These are phyloP conservation scores for Sander vitreus DNA, from an alignment of 2,113 vertebrate species.

Conservation along the genomic window DNA sequence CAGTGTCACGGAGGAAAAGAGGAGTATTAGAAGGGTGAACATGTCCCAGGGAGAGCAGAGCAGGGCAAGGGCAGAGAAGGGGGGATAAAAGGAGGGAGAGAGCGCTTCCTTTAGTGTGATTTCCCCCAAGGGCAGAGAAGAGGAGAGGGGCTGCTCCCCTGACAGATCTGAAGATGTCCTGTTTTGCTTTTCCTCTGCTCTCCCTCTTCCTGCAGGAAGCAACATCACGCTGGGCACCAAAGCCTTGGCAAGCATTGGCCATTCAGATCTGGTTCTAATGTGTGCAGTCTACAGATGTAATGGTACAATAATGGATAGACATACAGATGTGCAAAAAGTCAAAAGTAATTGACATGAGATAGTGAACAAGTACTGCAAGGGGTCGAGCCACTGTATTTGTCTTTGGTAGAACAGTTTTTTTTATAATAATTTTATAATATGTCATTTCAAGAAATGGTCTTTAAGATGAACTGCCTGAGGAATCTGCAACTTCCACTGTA, in stretches of 20 bases:
- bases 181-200: conserved; percentile 85
- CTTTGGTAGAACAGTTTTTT: neutral
- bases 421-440: neutral
- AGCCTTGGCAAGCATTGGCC: conserved; percentile 46
- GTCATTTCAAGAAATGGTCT: neutral
- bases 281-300: conserved; percentile 36
- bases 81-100: conserved; percentile 62
- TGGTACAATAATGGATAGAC: conserved; percentile 16
- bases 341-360: conserved; percentile 23
- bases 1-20: conserved; percentile 37
- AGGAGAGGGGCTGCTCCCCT: conserved; percentile 83
- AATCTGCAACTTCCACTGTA: neutral
- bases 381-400: neutral
- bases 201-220: conserved; percentile 87
- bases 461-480: neutral
- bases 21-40: conserved; percentile 59
- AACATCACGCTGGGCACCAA: conserved; percentile 79
- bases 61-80: conserved; percentile 60
- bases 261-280: conserved; percentile 49
- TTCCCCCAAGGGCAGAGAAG: conserved; percentile 83
- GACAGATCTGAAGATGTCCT: conserved; percentile 86
- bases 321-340: conserved; percentile 47
- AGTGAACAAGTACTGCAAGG: neutral
- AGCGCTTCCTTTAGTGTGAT: conserved; percentile 77
- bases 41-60: conserved; percentile 60